phyloP scores from a whole-genome alignment of 2,888 invertebrate species.

The Sarcophaga rosellei region DNA sequence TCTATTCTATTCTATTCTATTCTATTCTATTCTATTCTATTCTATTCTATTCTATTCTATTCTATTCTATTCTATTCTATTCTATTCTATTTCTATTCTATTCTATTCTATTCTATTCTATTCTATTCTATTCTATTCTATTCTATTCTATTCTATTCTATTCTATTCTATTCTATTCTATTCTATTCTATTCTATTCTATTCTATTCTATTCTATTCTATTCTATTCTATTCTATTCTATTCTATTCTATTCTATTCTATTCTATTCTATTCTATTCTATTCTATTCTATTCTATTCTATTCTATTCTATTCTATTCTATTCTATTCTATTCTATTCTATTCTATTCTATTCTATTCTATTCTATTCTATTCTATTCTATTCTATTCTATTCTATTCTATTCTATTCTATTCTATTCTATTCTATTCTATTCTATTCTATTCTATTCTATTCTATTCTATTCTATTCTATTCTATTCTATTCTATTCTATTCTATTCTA shows the following conservation, averaged over 20 bases:
- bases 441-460: constrained; percentile 27
- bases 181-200: too few species aligned
- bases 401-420: constrained; percentile 29
- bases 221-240: constrained; percentile 34
- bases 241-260: constrained; percentile 31
- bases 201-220: constrained; percentile 32
- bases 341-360: constrained; percentile 37
- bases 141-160: too few species aligned
- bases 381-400: constrained; percentile 21
- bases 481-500: constrained; percentile 27
- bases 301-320: constrained; percentile 25
- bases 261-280: constrained; percentile 28
- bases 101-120: too few species aligned
- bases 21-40: too few species aligned
- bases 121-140: too few species aligned
- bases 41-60: too few species aligned
- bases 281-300: constrained; percentile 30
- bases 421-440: constrained; percentile 34
- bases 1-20: too few species aligned
- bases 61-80: too few species aligned
- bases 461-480: constrained; percentile 36
- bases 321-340: constrained; percentile 38
- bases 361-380: constrained; percentile 30
- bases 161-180: too few species aligned
- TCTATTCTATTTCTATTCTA: too few species aligned